A percentile compares a stretch with the other conserved stretches of the same genome.
Evolutionary conservation across 2,797 vertebrate genomes (phyloP).

Genomic region (Knipowitschia caucasica): DNA sequence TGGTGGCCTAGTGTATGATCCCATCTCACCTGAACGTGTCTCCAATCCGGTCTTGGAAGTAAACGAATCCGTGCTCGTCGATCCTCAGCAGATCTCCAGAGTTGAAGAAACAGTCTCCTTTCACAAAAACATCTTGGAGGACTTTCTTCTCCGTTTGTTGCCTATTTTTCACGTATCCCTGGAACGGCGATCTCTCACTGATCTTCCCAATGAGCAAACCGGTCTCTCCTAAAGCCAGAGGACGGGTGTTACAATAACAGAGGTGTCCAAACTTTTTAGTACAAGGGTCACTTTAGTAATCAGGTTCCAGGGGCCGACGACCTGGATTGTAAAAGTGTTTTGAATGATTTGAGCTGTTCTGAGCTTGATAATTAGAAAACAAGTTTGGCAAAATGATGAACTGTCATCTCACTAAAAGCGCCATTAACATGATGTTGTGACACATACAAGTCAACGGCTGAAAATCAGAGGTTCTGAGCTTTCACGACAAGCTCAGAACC

Average conservation of each 20-base stretch:
- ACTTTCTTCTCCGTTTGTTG: constrained; percentile 85
- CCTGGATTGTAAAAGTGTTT: no score
- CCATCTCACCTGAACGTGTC: constrained; percentile 85
- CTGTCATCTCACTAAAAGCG: no score
- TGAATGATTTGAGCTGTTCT: no score
- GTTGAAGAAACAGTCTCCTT: constrained; percentile 87
- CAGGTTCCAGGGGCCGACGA: no score
- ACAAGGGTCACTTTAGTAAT: background rate
- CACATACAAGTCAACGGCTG: no score
- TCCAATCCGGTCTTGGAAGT: constrained; percentile 87
- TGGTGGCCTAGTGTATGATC: background rate
- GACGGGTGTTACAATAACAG: background rate
- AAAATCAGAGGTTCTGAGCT: no score
- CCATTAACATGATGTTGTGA: no score
- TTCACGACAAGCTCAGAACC: no score
- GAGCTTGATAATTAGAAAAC: no score
- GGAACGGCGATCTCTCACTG: constrained; percentile 69
- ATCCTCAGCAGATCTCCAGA: constrained; percentile 83
- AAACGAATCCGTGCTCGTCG: constrained; percentile 82
- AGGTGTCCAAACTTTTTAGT: background rate
- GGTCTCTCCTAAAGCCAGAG: constrained; percentile 74
- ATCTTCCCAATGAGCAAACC: constrained; percentile 84
- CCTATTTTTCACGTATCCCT: constrained; percentile 78
- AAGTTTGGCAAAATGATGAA: no score
- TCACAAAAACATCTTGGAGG: constrained; percentile 81